Evolutionary conservation across 2,113 vertebrate genomes (phyloP).

Genomic region (Pungitius pungitius): DNA sequence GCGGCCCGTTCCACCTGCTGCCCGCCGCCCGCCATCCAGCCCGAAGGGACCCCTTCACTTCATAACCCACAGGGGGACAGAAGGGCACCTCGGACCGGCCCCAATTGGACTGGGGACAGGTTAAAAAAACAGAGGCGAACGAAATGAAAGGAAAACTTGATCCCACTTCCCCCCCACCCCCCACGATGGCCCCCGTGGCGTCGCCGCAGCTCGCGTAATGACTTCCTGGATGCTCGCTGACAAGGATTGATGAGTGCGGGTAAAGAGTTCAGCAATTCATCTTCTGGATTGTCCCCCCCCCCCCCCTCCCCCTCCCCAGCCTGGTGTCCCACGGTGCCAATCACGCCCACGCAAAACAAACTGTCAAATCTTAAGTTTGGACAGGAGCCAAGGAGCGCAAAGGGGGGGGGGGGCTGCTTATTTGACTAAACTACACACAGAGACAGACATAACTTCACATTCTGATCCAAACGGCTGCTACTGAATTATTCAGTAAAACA

Average conservation of each 20-base stretch:
- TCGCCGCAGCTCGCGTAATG: conserved; percentile 69
- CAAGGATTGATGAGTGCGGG: conserved; percentile 82
- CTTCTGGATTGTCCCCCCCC: conserved; percentile 77
- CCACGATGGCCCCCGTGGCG: conserved; percentile 27
- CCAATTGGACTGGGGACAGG: conserved; percentile 43
- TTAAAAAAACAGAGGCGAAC: conserved; percentile 45
- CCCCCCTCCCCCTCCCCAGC: no score
- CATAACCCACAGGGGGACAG: conserved; percentile 53
- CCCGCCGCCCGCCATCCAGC: conserved; percentile 43
- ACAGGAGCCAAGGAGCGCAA: conserved; percentile 65
- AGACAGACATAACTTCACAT: not conserved
- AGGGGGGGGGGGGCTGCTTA: conserved; percentile 3
- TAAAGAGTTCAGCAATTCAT: conserved; percentile 79
- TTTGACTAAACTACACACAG: not conserved
- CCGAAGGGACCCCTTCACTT: conserved; percentile 23
- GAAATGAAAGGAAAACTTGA: conserved; percentile 45
- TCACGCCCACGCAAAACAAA: conserved; percentile 63
- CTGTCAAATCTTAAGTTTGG: conserved; percentile 71
- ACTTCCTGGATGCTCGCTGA: conserved; percentile 74
- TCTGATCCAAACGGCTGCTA: conserved; percentile 1
- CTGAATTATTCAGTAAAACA: no score
- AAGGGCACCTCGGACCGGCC: conserved; percentile 40
- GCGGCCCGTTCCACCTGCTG: conserved; percentile 78
- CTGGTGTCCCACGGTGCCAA: conserved; percentile 63
- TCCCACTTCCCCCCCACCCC: conserved; percentile 43